A percentile compares a stretch with the other conserved stretches of the same genome.
phyloP scores from a whole-genome alignment of 2,888 invertebrate genomes.

The Axea sp. region DNA sequence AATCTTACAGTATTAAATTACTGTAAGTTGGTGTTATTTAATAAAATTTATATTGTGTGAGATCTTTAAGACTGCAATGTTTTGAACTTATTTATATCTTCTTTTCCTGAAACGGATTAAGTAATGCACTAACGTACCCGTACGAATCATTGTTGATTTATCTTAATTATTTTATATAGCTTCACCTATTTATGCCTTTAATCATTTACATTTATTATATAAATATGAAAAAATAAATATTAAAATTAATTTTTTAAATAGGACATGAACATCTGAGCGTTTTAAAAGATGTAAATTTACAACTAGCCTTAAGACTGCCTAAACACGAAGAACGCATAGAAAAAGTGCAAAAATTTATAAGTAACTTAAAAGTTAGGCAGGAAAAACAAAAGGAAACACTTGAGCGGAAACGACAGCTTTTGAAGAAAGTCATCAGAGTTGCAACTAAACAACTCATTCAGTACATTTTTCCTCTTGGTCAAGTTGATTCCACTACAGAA shows the following conservation, averaged over 20 bases:
- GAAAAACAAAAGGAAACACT: slow-evolving; percentile 80
- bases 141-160: no score
- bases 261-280: slow-evolving; percentile 76
- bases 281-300: slow-evolving; percentile 76
- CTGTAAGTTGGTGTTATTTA: no score
- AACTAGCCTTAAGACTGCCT: slow-evolving; percentile 81
- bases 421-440: slow-evolving; percentile 82
- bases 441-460: slow-evolving; percentile 84
- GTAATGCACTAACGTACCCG: no score
- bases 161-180: no score
- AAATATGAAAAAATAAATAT: not conserved
- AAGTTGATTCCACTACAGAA: slow-evolving; percentile 79
- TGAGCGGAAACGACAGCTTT: slow-evolving; percentile 80
- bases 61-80: no score
- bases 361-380: slow-evolving; percentile 81
- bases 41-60: no score
- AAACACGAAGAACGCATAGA: slow-evolving; percentile 84
- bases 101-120: no score
- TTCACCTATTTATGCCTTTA: no score
- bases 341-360: slow-evolving; percentile 82
- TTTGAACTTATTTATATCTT: no score
- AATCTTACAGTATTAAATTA: no score
- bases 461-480: slow-evolving; percentile 85
- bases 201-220: no score
- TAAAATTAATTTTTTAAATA: slow-evolving; percentile 46